phyloP scores from a whole-genome alignment of 2,888 invertebrate species.

The Alitta virens region DNA sequence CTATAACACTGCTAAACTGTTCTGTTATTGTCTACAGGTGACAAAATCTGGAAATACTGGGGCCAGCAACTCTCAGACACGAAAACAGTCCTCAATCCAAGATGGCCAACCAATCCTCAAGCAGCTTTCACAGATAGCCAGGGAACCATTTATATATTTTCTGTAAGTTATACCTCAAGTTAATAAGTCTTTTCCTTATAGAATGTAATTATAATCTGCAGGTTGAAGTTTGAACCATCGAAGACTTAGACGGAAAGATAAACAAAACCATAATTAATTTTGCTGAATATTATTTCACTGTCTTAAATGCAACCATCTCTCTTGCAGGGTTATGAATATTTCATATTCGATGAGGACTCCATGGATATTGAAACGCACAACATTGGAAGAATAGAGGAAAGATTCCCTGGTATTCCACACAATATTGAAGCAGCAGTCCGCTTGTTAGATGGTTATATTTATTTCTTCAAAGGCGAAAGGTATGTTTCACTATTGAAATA shows the following conservation, averaged over 20 bases:
- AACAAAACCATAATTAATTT: background rate
- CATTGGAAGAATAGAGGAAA: conserved; percentile 27
- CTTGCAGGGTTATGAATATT: conserved; percentile 32
- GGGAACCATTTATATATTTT: conserved; percentile 43
- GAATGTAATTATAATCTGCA: no score
- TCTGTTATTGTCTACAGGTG: conserved; percentile 26
- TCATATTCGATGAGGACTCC: conserved; percentile 33
- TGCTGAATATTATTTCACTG: no score
- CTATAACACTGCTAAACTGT: no score
- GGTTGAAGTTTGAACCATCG: no score
- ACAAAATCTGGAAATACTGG: conserved; percentile 42
- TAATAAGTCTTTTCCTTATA: no score
- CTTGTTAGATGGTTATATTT: conserved; percentile 22
- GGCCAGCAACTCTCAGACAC: conserved; percentile 27
- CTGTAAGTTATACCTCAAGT: conserved; percentile 28
- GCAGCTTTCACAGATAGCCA: conserved; percentile 43
- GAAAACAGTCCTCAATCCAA: conserved; percentile 17
- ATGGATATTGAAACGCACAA: conserved; percentile 33
- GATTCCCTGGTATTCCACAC: conserved; percentile 37
- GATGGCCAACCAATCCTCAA: conserved; percentile 34
- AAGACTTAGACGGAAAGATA: no score
- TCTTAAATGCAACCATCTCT: no score
- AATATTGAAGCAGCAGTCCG: conserved; percentile 29
- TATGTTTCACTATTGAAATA: no score
- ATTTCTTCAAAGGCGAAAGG: conserved; percentile 30